These are phyloP conservation scores for Brevipalpus yothersi DNA, from an alignment of 1,140 invertebrate species.

Conservation along the genomic window DNA sequence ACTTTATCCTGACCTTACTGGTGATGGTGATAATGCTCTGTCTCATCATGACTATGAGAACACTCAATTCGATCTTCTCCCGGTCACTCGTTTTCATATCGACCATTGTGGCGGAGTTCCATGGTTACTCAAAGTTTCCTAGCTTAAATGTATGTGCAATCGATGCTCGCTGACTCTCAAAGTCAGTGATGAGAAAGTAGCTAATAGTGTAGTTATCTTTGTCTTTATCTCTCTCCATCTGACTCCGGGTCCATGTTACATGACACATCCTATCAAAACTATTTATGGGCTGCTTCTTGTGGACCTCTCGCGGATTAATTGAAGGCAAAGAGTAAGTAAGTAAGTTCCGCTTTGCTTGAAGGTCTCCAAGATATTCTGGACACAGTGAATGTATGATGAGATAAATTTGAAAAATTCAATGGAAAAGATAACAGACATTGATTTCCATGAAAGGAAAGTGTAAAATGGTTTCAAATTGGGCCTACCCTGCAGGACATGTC, in stretches of 20 bases:
- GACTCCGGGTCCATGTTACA: slow-evolving; percentile 65
- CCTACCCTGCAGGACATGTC: slow-evolving; percentile 96
- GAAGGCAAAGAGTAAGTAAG: too few species aligned
- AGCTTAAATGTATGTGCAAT: slow-evolving; percentile 1
- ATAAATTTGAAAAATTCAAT: slow-evolving; percentile 86
- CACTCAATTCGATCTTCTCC: slow-evolving; percentile 81
- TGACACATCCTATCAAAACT: slow-evolving; percentile 99
- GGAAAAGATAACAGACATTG: slow-evolving; percentile 95
- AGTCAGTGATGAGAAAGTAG: neutral
- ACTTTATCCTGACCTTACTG: slow-evolving; percentile 72
- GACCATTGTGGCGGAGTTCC: slow-evolving; percentile 95
- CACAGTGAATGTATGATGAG: slow-evolving; percentile 93
- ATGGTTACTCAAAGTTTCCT: slow-evolving; percentile 90
- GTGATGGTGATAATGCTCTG: slow-evolving; percentile 87
- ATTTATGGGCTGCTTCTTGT: slow-evolving; percentile 94
- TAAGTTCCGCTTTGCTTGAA: too few species aligned
- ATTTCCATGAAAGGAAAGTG: slow-evolving; percentile 96
- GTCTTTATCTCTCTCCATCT: neutral
- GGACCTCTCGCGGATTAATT: too few species aligned
- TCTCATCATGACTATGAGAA: slow-evolving; percentile 94
- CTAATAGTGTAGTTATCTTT: neutral
- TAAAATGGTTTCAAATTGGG: slow-evolving; percentile 72
- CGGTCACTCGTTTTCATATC: slow-evolving; percentile 95
- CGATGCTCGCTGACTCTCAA: neutral
- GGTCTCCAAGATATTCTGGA: slow-evolving; percentile 90